phyloP scores from a whole-genome alignment of 2,797 vertebrate genomes.

The Oophaga sylvatica region DNA sequence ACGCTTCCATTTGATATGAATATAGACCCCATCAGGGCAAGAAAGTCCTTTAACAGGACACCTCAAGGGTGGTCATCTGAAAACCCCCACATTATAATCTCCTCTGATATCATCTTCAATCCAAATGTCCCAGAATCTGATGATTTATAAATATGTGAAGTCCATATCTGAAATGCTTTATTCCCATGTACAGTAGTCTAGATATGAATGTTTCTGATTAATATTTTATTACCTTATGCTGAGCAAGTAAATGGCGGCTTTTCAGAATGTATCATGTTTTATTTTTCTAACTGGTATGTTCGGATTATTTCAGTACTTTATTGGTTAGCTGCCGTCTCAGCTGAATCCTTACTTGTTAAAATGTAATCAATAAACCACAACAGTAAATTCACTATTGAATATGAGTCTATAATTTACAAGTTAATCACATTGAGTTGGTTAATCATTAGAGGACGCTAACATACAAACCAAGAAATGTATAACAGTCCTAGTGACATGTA shows the following conservation, averaged over 20 bases:
- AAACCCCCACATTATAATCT: constrained; percentile 70
- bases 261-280: not conserved
- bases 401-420: not conserved
- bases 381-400: not conserved
- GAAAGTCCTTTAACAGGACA: constrained; percentile 92
- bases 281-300: constrained; percentile 11
- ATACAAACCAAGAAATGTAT: not conserved
- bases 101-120: constrained; percentile 66
- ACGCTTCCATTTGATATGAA: constrained; percentile 78
- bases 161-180: not conserved
- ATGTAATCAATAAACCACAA: not conserved
- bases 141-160: constrained; percentile 82
- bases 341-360: not conserved
- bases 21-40: constrained; percentile 73
- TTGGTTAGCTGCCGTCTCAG: not conserved
- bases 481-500: not conserved
- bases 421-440: not conserved
- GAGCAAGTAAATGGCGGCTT: not conserved
- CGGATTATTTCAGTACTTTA: not conserved
- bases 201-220: not conserved
- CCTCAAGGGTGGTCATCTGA: constrained; percentile 87
- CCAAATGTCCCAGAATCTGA: constrained; percentile 88
- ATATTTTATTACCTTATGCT: not conserved
- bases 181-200: constrained; percentile 20
- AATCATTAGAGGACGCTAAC: not conserved